phyloP scores from a whole-genome alignment of 2,797 vertebrate species.

The Tamandua tetradactyla region DNA sequence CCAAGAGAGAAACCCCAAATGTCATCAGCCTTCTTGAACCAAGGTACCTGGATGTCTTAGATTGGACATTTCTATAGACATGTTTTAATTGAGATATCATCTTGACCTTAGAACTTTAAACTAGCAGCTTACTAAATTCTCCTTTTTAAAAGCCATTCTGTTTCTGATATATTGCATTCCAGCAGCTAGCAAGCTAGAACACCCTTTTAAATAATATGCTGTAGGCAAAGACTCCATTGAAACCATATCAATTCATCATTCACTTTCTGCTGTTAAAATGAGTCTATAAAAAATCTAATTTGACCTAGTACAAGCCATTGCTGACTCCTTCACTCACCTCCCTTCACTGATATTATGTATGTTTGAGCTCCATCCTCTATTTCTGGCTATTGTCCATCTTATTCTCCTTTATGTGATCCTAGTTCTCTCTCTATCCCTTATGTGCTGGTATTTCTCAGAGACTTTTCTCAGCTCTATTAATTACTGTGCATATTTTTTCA shows the following conservation, averaged over 20 bases:
- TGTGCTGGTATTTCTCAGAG: neutral
- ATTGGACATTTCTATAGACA: too few species aligned
- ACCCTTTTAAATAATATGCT: neutral
- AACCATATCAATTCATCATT: neutral
- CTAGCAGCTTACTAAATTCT: too few species aligned
- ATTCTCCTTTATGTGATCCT: neutral
- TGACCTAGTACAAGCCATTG: neutral
- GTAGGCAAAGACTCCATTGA: too few species aligned
- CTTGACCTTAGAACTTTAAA: too few species aligned
- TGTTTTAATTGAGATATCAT: too few species aligned
- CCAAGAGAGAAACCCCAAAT: too few species aligned
- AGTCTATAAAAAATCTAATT: neutral
- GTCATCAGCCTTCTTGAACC: too few species aligned
- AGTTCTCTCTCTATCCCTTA: neutral
- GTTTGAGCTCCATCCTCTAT: neutral
- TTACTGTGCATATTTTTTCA: neutral
- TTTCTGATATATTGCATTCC: too few species aligned
- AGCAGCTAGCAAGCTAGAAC: too few species aligned
- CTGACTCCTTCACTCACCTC: neutral
- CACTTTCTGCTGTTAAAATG: neutral
- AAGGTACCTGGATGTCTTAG: too few species aligned
- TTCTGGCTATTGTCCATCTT: neutral
- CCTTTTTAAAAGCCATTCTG: too few species aligned
- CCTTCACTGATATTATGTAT: rapidly evolving
- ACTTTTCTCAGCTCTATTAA: neutral